Evolutionary conservation across 1,140 invertebrate species (phyloP), one percentile per base, ranked within the genome.

Genomic region (Bombus confusus): DNA sequence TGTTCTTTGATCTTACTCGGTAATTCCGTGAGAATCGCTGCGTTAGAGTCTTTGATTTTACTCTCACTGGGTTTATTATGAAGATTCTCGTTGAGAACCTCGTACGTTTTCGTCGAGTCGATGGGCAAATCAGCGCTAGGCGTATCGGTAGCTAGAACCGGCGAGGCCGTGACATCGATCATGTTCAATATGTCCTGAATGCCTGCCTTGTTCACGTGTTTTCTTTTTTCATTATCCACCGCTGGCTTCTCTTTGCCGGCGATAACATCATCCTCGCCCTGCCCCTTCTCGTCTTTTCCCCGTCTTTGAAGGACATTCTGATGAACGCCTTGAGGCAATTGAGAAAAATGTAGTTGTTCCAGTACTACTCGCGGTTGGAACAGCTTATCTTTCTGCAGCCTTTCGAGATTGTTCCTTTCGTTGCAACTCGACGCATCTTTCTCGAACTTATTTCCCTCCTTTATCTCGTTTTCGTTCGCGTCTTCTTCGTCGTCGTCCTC

Each of bases 301-400:
- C 71, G 77, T 2, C 69, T 80, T 47, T 57, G 82, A 87, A 87
- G 75, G 74, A 87, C 79, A 72, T 87, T 83, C 76, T 88, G 86
- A 87, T 90, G 90, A 59, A 80, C 81, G 80, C 80, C 85, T 86
- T 87, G 73, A 31, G 82, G 84, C 59, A 92, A 72, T 57, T 84
- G 91, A 59, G 89, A 88, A 31, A 94, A 87, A 43, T 93, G 94
- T 39, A 95, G 80, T 83, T 94, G 93, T 76, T 95, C 94, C 39
- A 95, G 84, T n/a, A 95, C 91, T 0, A 95, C 94, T 86, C 94
- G 91, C 5, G 94, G 95, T 57, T 93, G 95, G 39, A 93, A 92
- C 77, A 91, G 84, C 77, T 91, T 92, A 92, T 93, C 89, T 37
- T 92, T 94, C 28, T 92, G 90, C 73, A 93, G 81, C 73, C 86